These are phyloP conservation scores for Leucopsar rothschildi DNA, from an alignment of 2,113 vertebrate species.

Conservation along the genomic window DNA sequence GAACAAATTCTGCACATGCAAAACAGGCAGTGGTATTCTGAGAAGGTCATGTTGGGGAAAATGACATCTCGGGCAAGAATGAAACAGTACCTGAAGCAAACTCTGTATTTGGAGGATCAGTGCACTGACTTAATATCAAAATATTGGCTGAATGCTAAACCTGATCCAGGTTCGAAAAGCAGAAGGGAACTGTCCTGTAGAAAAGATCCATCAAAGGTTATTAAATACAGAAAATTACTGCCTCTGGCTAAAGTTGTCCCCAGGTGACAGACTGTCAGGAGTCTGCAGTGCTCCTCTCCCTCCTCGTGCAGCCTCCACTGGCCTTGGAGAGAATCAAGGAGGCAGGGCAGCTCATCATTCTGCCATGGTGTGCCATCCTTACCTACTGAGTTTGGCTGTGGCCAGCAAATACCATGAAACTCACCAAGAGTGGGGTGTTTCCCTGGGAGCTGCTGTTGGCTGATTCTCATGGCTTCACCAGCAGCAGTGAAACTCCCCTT, in stretches of 20 bases:
- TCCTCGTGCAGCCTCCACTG: rapidly evolving
- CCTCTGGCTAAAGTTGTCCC: background rate
- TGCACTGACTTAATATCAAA: background rate
- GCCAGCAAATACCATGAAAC: background rate
- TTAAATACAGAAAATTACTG: background rate
- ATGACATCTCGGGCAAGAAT: background rate
- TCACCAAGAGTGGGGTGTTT: background rate
- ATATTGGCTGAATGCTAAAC: conserved; percentile 15
- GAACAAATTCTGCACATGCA: background rate
- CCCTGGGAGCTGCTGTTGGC: background rate
- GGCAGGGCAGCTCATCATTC: background rate
- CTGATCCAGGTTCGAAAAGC: background rate
- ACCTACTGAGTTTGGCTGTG: rapidly evolving
- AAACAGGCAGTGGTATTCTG: background rate
- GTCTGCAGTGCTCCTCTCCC: background rate
- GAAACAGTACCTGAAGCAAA: conserved; percentile 24
- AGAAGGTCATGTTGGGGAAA: background rate
- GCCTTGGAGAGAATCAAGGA: background rate
- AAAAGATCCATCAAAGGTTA: background rate
- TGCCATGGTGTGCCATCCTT: background rate
- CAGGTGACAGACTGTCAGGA: background rate
- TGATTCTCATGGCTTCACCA: background rate
- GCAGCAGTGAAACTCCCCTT: background rate
- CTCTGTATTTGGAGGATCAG: background rate
- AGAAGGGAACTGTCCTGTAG: background rate